Conservation (phyloP, 1,140 invertebrate genomes). For the Homarus americanus region DNA sequence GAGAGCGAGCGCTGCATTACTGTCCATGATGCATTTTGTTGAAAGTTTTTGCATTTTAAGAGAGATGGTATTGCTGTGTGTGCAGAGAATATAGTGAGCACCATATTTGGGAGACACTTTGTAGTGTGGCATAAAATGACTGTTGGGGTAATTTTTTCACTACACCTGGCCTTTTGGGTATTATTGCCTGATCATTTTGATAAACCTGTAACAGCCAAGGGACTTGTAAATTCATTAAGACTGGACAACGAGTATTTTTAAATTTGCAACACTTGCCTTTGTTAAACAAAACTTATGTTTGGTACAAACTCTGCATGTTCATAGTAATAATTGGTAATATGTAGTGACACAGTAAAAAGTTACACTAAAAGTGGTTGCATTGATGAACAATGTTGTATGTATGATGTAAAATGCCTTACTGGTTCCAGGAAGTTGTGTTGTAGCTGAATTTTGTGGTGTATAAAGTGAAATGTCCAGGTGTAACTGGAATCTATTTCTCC, state of each 20-base stretch:
- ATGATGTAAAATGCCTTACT: slow-evolving; percentile 68
- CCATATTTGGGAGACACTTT: not conserved
- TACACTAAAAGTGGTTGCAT: slow-evolving; percentile 25
- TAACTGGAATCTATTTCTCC: slow-evolving; percentile 51
- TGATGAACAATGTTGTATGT: slow-evolving; percentile 37
- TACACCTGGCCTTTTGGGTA: not conserved
- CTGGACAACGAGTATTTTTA: slow-evolving; percentile 21
- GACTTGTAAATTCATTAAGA: not conserved
- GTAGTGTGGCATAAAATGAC: slow-evolving; percentile 12
- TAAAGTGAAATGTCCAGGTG: slow-evolving; percentile 42
- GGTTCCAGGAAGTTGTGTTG: slow-evolving; percentile 63
- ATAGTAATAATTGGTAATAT: slow-evolving; percentile 38
- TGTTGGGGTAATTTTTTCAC: slow-evolving; percentile 13
- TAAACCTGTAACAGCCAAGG: not conserved
- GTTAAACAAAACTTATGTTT: slow-evolving; percentile 21
- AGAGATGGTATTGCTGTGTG: not conserved
- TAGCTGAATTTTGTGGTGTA: slow-evolving; percentile 61
- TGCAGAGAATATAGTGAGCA: not conserved
- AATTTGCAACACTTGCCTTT: slow-evolving; percentile 24
- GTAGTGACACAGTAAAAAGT: slow-evolving; percentile 47
- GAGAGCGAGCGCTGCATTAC: slow-evolving; percentile 22
- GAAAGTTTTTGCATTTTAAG: not conserved
- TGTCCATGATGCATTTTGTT: slow-evolving; percentile 22
- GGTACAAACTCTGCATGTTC: slow-evolving; percentile 34
- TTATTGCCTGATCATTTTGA: not conserved